These are phyloP conservation scores for Ormyrus nitidulus DNA, from an alignment of 2,888 invertebrate species.

Conservation along the genomic window DNA sequence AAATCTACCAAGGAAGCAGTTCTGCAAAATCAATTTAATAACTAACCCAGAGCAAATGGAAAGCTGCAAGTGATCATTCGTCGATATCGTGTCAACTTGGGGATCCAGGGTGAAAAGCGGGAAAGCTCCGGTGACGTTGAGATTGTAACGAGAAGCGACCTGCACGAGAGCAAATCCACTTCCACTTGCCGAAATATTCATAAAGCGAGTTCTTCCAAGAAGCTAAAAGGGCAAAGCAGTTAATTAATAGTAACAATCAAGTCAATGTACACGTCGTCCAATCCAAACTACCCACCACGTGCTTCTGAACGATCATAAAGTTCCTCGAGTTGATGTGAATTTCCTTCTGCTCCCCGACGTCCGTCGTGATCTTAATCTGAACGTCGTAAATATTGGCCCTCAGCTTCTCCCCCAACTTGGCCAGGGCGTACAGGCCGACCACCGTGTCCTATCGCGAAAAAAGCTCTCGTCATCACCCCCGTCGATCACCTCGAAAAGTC, in stretches of 20 bases:
- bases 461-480: too few species aligned
- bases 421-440: slow-evolving; percentile 84
- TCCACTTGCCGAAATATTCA: slow-evolving; percentile 87
- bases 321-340: slow-evolving; percentile 87
- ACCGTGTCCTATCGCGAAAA: slow-evolving; percentile 80
- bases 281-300: slow-evolving; percentile 78
- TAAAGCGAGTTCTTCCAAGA: slow-evolving; percentile 78
- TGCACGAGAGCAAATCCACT: slow-evolving; percentile 87
- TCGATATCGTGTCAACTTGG: slow-evolving; percentile 88
- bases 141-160: slow-evolving; percentile 87
- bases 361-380: slow-evolving; percentile 77
- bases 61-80: slow-evolving; percentile 85
- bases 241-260: background rate
- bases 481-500: too few species aligned
- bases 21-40: background rate
- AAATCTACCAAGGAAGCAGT: background rate
- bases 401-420: slow-evolving; percentile 80
- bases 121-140: slow-evolving; percentile 91
- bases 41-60: slow-evolving; percentile 88
- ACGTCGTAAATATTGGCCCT: slow-evolving; percentile 77
- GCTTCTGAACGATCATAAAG: slow-evolving; percentile 88
- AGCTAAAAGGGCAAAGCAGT: slow-evolving; percentile 71
- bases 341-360: slow-evolving; percentile 77
- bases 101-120: slow-evolving; percentile 92
- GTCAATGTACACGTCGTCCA: too few species aligned